Evolutionary conservation across 2,888 invertebrate genomes (phyloP), one percentile per base, ranked within the genome.

Genomic region (Neocrepidodera transversa): DNA sequence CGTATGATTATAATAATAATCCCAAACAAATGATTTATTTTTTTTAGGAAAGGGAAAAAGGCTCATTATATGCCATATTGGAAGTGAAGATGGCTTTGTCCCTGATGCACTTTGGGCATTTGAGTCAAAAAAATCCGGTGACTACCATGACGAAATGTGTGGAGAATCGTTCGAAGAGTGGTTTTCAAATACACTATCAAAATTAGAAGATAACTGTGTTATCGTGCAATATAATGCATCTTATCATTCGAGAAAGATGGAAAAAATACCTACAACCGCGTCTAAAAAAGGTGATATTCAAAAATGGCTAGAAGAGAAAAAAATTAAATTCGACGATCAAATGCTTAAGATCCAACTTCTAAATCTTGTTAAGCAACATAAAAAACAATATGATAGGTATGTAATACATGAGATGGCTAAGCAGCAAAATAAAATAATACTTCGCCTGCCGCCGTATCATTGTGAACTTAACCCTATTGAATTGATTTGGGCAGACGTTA

Each of bases 391-490:
- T 52, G 60, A 70, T 62, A 64, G 62, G 38, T 72, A 72, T 63
- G 59, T 66, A n/a, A 59, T 73, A 5, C 73, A 76, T 57, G 66
- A 74, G 55, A 68, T 74, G 53, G 66, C 73, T 20, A 62, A 53
- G 62, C 1, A 52, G n/a, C 45, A 71, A 49, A 71, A 72, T 45
- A 73, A 70, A 53, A 70, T 68, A 42, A 69, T 74, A 6, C 53
- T 76, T 14, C 62, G 74, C 30, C 54, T 76, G 59, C 75, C 75
- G 26, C 74, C 76, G 0, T 74, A 74, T 36, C 69, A 74, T 43
- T 71, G 71, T 48, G 72, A 75, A 55, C 60, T 75, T 7, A 75
- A 74, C 57, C 74, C 72, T 3, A 71, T 74, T 18, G 72, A 74
- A 61, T 60, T 68, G 28, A 68, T 74, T 17, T 70, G 70, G 63